Percentiles rank a stretch among this genome's conserved stretches.
phyloP scores from a whole-genome alignment of 2,888 invertebrate genomes.

The Eupithecia exiguata region DNA sequence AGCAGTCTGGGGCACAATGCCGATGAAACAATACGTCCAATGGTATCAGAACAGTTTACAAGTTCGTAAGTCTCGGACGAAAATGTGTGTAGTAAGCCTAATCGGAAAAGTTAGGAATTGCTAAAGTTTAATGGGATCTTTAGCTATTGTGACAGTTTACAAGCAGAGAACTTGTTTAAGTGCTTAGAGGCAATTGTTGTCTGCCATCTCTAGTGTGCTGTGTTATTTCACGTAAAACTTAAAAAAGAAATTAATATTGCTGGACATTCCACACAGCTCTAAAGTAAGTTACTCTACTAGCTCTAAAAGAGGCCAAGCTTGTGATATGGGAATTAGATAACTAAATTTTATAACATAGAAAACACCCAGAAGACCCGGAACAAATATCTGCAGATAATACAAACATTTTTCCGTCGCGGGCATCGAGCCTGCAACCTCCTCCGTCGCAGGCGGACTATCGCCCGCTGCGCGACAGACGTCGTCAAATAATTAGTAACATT shows the following conservation, averaged over 20 bases:
- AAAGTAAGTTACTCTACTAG: no score
- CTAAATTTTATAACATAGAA: no score
- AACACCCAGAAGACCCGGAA: no score
- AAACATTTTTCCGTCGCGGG: no score
- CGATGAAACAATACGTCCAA: conserved; percentile 43
- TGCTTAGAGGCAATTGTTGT: conserved; percentile 63
- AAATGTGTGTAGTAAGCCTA: conserved; percentile 68
- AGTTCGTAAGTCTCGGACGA: conserved; percentile 46
- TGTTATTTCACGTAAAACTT: not conserved
- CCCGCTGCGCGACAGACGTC: no score
- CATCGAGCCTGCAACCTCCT: not conserved
- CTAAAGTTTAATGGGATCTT: conserved; percentile 78
- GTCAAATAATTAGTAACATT: no score
- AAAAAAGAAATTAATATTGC: not conserved
- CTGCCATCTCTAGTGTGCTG: conserved; percentile 50
- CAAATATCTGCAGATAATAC: no score
- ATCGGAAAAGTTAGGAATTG: conserved; percentile 78
- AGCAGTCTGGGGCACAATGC: not conserved
- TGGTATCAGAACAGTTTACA: conserved; percentile 44
- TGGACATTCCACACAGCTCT: not conserved
- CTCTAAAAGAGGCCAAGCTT: no score
- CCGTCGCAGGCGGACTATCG: no score
- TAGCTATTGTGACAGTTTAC: conserved; percentile 77
- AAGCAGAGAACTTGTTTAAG: conserved; percentile 66
- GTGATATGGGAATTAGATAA: not conserved